These are phyloP conservation scores for Cotesia congregata DNA, from an alignment of 2,888 invertebrate species.

Conservation along the genomic window DNA sequence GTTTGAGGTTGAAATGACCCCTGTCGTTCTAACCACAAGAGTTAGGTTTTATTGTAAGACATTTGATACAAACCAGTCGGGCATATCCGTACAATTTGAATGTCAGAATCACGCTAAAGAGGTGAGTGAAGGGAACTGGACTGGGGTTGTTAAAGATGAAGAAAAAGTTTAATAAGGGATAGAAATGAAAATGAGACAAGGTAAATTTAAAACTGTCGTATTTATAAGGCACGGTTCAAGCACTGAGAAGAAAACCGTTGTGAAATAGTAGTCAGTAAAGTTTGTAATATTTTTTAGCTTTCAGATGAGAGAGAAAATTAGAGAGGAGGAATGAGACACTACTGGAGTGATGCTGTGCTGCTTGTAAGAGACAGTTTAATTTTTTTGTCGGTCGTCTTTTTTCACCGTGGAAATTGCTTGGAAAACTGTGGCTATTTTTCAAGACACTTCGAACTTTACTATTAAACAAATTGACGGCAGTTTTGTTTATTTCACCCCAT, in stretches of 20 bases:
- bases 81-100: slow-evolving; percentile 14
- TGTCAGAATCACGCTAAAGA: not conserved
- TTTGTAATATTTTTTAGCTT: slow-evolving; percentile 33
- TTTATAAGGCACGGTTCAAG: slow-evolving; percentile 28
- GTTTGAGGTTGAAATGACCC: too few species aligned
- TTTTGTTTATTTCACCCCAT: not conserved
- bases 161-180: not conserved
- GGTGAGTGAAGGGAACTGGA: not conserved
- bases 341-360: not conserved
- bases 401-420: slow-evolving; percentile 29
- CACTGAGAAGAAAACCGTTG: slow-evolving; percentile 23
- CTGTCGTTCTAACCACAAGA: not conserved
- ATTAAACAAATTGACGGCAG: slow-evolving; percentile 30
- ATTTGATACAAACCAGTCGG: slow-evolving; percentile 5
- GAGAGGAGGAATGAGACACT: not conserved
- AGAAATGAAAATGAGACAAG: slow-evolving; percentile 24
- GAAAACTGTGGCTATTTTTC: slow-evolving; percentile 33
- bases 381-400: slow-evolving; percentile 12
- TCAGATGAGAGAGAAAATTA: slow-evolving; percentile 10
- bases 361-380: slow-evolving; percentile 11
- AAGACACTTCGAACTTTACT: slow-evolving; percentile 28
- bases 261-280: slow-evolving; percentile 34
- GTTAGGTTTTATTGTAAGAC: slow-evolving; percentile 3
- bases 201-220: slow-evolving; percentile 34
- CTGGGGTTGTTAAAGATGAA: not conserved